These are phyloP conservation scores for Ophthalmotilapia sp. DNA, from an alignment of 2,113 vertebrate species.

Conservation along the genomic window DNA sequence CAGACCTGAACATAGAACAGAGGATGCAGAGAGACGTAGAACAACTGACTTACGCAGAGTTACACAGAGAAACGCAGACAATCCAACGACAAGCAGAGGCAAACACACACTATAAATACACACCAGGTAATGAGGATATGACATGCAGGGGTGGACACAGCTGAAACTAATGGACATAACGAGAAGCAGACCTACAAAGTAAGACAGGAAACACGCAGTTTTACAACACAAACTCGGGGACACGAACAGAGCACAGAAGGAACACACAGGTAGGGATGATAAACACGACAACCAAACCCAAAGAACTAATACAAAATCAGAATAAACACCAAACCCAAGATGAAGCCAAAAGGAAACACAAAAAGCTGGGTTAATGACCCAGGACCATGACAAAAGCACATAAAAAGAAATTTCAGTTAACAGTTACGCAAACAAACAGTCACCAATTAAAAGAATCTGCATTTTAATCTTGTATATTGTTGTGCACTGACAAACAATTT, in stretches of 20 bases:
- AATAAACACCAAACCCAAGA: not conserved
- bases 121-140: not conserved
- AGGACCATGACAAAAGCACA: not conserved
- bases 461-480: not conserved
- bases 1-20: not conserved
- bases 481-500: not conserved
- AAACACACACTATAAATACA: not conserved
- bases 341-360: not conserved
- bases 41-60: rapidly evolving
- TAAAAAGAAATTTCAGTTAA: not conserved
- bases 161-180: not conserved
- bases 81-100: rapidly evolving
- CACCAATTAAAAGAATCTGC: not conserved
- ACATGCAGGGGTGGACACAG: not conserved
- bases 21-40: rapidly evolving
- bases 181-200: not conserved
- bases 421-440: not conserved
- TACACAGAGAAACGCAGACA: rapidly evolving
- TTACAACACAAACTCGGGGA: not conserved
- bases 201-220: rapidly evolving
- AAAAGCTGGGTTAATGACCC: not conserved
- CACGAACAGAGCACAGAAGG: not conserved
- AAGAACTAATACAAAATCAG: too few relatives aligned
- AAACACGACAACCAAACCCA: too few relatives aligned
- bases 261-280: not conserved